Percentiles rank a stretch among this genome's conserved stretches.
phyloP scores from a whole-genome alignment of 2,797 vertebrate genomes.

The Allobates femoralis region DNA sequence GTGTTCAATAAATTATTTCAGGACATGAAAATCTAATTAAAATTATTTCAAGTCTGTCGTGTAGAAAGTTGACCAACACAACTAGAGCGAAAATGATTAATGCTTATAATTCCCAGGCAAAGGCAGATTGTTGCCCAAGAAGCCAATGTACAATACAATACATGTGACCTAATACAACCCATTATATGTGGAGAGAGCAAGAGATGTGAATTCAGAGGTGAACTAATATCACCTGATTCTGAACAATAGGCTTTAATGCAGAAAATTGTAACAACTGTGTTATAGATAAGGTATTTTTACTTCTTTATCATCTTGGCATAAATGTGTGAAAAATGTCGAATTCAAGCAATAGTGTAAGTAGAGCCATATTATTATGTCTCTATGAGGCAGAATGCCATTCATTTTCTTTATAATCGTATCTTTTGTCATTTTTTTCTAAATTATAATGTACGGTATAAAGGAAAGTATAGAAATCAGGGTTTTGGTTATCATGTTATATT shows the following conservation, averaged over 20 bases:
- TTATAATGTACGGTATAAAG: background rate
- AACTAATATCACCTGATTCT: background rate
- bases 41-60: slow-evolving; percentile 61
- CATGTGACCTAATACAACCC: slow-evolving; percentile 36
- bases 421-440: background rate
- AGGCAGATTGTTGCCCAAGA: slow-evolving; percentile 37
- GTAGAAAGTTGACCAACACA: slow-evolving; percentile 60
- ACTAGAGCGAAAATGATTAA: slow-evolving; percentile 60
- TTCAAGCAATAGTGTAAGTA: background rate
- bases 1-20: slow-evolving; percentile 64
- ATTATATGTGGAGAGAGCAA: slow-evolving; percentile 9
- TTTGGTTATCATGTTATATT: no score
- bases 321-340: background rate
- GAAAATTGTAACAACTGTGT: background rate
- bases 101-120: slow-evolving; percentile 50
- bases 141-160: slow-evolving; percentile 28
- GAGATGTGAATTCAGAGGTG: background rate
- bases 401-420: background rate
- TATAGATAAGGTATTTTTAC: background rate
- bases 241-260: background rate
- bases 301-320: background rate
- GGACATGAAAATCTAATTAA: slow-evolving; percentile 62
- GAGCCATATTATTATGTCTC: background rate
- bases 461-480: no score
- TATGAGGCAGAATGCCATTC: background rate